A percentile compares a stretch with the other conserved stretches of the same genome.
phyloP scores from a whole-genome alignment of 1,140 invertebrate species.

The Ceratosolen fusciceps region DNA sequence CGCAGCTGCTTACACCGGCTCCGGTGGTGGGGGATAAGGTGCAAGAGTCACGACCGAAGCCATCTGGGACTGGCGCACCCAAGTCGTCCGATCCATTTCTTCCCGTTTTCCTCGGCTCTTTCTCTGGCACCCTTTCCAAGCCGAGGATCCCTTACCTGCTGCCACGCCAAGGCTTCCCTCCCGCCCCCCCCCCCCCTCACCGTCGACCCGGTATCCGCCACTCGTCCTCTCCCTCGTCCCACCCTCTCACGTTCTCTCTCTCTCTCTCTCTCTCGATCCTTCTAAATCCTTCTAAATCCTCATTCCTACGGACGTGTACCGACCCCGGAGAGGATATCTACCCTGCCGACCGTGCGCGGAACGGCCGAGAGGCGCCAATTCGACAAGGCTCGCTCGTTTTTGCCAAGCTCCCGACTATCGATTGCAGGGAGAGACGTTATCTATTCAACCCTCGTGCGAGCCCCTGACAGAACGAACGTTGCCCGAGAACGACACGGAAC shows the following conservation, averaged over 20 bases:
- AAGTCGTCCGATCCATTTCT: neutral
- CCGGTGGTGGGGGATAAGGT: too few species aligned
- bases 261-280: too few species aligned
- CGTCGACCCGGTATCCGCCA: too few species aligned
- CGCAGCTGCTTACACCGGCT: too few species aligned
- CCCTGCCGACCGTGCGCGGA: neutral
- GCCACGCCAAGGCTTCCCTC: neutral
- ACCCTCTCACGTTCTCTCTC: neutral
- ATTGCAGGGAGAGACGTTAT: neutral
- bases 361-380: neutral
- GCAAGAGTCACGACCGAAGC: constrained; percentile 30
- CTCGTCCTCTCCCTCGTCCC: too few species aligned
- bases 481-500: too few species aligned
- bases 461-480: too few species aligned
- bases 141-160: too few species aligned
- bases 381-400: neutral
- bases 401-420: neutral
- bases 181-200: too few species aligned
- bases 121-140: neutral
- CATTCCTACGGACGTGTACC: neutral
- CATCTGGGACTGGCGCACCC: constrained; percentile 17
- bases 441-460: too few species aligned
- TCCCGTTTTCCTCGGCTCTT: neutral
- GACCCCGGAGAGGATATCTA: neutral
- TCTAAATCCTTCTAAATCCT: too few species aligned